A percentile compares a stretch with the other conserved stretches of the same genome.
phyloP scores from a whole-genome alignment of 2,113 vertebrate species.

The Ameiurus melas region DNA sequence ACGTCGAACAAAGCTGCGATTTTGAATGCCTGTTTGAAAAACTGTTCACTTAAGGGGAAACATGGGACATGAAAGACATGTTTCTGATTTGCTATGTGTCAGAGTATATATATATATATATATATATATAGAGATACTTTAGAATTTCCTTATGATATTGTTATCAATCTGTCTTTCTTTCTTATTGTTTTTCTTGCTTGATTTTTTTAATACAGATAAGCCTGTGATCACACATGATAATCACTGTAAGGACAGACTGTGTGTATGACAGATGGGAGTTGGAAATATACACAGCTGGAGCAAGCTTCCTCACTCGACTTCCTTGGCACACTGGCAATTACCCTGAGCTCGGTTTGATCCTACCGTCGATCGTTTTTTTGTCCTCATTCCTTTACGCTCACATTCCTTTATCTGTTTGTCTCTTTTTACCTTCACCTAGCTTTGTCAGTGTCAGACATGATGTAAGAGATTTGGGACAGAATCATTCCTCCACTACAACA shows the following conservation, averaged over 20 bases:
- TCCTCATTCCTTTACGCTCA: neutral
- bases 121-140: neutral
- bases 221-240: neutral
- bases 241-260: neutral
- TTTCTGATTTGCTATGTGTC: neutral
- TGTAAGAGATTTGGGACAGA: slow-evolving; percentile 6
- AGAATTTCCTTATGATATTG: neutral
- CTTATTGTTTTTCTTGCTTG: neutral
- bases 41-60: neutral
- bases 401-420: slow-evolving; percentile 37
- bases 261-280: neutral
- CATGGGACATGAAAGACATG: neutral
- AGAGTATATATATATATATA: no score
- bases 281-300: neutral
- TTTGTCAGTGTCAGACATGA: slow-evolving; percentile 64
- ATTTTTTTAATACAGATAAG: neutral
- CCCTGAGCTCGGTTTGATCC: neutral
- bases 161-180: neutral
- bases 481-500: slow-evolving; percentile 52
- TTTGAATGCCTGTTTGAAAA: neutral
- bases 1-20: neutral
- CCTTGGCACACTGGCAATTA: neutral
- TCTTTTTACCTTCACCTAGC: slow-evolving; percentile 66
- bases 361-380: neutral
- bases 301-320: neutral